Evolutionary conservation across 1,140 invertebrate genomes (phyloP), one percentile per base, ranked within the genome.

Genomic region (Nephila pilipes): DNA sequence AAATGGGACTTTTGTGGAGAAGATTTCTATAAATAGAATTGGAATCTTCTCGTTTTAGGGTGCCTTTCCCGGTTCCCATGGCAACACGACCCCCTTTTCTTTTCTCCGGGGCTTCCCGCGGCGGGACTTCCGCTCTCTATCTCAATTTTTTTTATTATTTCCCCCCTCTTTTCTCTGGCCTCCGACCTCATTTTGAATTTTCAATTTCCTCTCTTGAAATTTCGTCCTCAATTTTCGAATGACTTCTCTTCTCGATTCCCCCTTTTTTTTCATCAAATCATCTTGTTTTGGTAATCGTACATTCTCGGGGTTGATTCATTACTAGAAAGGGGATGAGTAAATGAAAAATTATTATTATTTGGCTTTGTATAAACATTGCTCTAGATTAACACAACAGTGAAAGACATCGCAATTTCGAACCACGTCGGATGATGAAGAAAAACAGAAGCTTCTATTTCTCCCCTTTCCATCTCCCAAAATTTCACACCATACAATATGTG

Each of bases 1-100:
- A 46, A 85, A 46, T 65, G 63, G 63, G 63, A 65, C 63, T 65
- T 46, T 65, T 65, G 63, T n/a, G 63, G 25, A n/a, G 63, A 65
- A n/a, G n/a, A 29, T 65, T 46, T 65, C 63, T 65, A 65, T 65
- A 65, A 65, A 65, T 65, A 65, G 63, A 65, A 25, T 65, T 25
- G 22, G 25, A 65, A 25, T 25, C 25, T 65, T 65, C 18, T 60
- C n/a, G n/a, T 65, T 25, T 65, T 25, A n/a, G 63, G 25, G 63
- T n/a, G n/a, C n/a, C n/a, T n/a, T 14, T n/a, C 2, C 1, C 8
- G 63, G 63, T 65, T 65, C 63, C 63, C 63, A 65, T 65, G 63
- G 63, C 22, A 65, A 65, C 63, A 12, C 8, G 2, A 3, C n/a
- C 22, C 22, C 63, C n/a, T 25, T n/a, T 65, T 25, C 6, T 46